Evolutionary conservation across 2,797 vertebrate genomes (phyloP).

Genomic region (Xiphorhynchus erythropygius): DNA sequence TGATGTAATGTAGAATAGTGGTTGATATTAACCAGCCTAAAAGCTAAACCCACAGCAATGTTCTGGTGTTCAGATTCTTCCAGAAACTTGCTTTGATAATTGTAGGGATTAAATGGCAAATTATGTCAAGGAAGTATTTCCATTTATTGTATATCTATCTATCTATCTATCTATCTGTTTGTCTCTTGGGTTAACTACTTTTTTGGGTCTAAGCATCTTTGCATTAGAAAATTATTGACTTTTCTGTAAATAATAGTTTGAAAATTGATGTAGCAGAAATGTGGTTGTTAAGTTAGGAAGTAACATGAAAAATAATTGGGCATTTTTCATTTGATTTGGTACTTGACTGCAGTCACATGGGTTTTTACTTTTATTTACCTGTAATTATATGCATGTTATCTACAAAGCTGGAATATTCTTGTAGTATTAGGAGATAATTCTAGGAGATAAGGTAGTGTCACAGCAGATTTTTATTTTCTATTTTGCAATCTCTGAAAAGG

Average conservation of each 20-base stretch:
- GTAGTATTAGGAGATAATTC: background rate
- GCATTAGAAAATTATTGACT: background rate
- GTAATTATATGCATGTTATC: background rate
- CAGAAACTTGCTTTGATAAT: background rate
- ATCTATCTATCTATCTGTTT: accelerated
- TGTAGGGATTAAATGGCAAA: background rate
- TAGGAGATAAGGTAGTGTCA: background rate
- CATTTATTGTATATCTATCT: background rate
- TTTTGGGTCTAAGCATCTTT: background rate
- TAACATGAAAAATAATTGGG: background rate
- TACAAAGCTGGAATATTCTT: background rate
- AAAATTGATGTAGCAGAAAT: background rate
- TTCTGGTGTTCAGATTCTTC: background rate
- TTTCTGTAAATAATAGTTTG: background rate
- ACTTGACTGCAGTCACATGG: background rate
- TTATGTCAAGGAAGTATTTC: background rate
- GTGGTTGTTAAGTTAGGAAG: background rate
- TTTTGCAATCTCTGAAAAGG: background rate
- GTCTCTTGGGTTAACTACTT: background rate
- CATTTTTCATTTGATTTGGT: background rate
- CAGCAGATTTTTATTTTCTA: background rate
- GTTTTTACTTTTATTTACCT: accelerated
- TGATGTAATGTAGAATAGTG: too few species aligned
- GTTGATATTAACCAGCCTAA: background rate
- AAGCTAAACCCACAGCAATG: background rate